Evolutionary conservation across 2,888 invertebrate genomes (phyloP), one percentile per base, ranked within the genome.

Genomic region (Chamaedrilus cognettii): DNA sequence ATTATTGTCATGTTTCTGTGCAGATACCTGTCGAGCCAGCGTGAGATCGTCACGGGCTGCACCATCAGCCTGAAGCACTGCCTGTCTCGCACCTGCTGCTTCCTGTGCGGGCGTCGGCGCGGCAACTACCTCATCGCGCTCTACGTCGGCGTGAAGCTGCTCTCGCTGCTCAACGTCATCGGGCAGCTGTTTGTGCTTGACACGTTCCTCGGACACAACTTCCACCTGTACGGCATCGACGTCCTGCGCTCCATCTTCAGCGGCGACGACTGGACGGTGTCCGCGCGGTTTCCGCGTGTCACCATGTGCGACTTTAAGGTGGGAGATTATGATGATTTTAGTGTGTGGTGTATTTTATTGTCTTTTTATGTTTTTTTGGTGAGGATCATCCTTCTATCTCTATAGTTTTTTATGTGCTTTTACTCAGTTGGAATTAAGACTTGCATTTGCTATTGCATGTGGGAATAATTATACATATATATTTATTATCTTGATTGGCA

Each of bases 111-210:
- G 1, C 80, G 80, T 71, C 76, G 80, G 26, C 78, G 79, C 65
- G 86, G 86, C 50, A 85, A 85, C 72, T 86, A 85, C 74, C 80
- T 86, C 35, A 81, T 85, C 23, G 77, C 82, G 31, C 80, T 86
- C 64, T 86, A 86, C 75, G 77, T 85, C 73, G 79, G 85, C 72
- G 79, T 80, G 72, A 85, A 85, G 74, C 68, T 84, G 26, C 73
- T 86, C 52, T 81, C 79, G 66, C 74, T 78, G 15, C 70, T 68
- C 52, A 82, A 82, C 69, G 76, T 80, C 30, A 76, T 82, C 61
- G 75, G 77, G 31, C 83, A 83, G 72, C 77, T 83, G 59, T 73
- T 75, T 56, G 42, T 68, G 31, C 69, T 75, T 35, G 75, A 75
- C 61, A 55, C 55, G 5, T 67, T 75, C 64, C 73, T 75, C 30